A percentile compares a stretch with the other conserved stretches of the same genome.
phyloP scores from a whole-genome alignment of 2,113 vertebrate species.

The Apteryx owenii region DNA sequence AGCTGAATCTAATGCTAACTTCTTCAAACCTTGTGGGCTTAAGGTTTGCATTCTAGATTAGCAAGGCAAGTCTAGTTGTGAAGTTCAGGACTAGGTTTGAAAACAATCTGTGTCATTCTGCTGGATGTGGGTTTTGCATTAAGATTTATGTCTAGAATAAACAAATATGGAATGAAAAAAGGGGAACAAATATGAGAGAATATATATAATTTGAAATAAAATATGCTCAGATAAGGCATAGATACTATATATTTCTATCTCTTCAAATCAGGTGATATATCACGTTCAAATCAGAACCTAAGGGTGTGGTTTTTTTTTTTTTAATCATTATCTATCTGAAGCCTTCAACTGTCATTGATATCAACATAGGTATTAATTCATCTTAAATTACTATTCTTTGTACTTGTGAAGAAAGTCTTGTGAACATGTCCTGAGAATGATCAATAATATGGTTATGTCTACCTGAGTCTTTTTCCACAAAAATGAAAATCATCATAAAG shows the following conservation, averaged over 20 bases:
- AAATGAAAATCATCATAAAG: neutral
- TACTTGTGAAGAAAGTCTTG: neutral
- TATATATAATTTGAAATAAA: neutral
- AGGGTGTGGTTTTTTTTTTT: neutral
- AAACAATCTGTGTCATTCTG: neutral
- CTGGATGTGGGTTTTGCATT: neutral
- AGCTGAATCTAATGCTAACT: neutral
- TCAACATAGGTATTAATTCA: neutral
- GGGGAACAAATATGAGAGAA: neutral
- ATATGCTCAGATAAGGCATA: neutral
- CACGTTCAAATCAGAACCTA: neutral
- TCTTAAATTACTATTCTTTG: rapidly evolving
- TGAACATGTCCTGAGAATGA: neutral
- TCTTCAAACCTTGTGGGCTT: neutral
- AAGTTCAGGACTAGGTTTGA: neutral
- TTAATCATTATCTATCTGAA: neutral
- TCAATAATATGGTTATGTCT: neutral
- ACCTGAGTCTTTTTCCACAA: neutral
- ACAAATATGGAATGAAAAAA: neutral
- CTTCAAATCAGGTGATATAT: neutral
- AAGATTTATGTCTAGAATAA: neutral
- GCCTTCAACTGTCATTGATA: neutral
- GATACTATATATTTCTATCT: neutral
- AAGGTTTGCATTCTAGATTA: neutral
- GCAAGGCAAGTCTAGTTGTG: neutral